Conservation (phyloP, 2,113 vertebrate genomes). For the Jacana jacana region DNA sequence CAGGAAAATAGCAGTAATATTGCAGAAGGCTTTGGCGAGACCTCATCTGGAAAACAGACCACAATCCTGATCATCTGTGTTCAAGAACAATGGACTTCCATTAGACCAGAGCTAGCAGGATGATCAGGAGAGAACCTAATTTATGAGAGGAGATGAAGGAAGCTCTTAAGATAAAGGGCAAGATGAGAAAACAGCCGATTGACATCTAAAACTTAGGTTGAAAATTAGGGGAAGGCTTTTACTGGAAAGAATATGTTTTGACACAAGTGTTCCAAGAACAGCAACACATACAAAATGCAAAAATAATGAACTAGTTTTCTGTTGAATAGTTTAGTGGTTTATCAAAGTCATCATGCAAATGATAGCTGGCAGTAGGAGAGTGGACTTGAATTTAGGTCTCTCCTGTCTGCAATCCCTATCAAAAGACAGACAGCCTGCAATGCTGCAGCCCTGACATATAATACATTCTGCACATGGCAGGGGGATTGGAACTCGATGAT, state of each 20-base stretch:
- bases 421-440: neutral
- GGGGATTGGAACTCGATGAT: too few species aligned
- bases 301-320: neutral
- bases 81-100: neutral
- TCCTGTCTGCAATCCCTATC: neutral
- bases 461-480: neutral
- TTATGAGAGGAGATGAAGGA: neutral
- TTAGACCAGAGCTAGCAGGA: neutral
- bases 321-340: neutral
- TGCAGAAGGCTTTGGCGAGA: neutral
- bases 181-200: neutral
- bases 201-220: neutral
- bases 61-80: neutral
- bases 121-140: neutral
- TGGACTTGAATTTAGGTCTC: neutral
- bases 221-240: neutral
- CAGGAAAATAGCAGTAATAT: neutral
- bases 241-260: neutral
- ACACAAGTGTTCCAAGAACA: neutral
- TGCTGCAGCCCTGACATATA: neutral
- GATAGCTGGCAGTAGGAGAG: neutral
- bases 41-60: neutral
- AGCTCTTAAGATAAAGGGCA: neutral
- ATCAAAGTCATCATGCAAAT: neutral
- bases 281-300: neutral